These are phyloP conservation scores for Cydia strobilella DNA, from an alignment of 1,140 invertebrate genomes.

Conservation along the genomic window DNA sequence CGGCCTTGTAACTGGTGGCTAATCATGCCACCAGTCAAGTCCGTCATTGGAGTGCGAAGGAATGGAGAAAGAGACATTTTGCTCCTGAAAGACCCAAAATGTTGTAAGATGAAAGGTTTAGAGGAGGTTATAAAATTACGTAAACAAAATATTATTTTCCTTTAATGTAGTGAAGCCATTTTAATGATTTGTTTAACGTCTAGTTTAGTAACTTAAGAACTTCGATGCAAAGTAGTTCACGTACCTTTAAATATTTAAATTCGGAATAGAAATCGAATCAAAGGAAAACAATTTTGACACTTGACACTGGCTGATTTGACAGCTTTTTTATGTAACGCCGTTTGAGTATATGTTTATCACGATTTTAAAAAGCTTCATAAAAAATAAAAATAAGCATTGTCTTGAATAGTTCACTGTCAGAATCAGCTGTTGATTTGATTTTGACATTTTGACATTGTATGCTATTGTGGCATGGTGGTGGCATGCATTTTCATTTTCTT, in stretches of 20 bases:
- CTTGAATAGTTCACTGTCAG: constrained; percentile 3
- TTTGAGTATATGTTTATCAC: neutral
- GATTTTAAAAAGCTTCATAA: neutral
- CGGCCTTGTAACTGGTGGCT: constrained; percentile 82
- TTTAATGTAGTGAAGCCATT: neutral
- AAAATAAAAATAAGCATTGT: neutral
- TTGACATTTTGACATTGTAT: neutral
- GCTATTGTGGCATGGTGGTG: constrained; percentile 17
- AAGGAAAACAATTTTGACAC: constrained; percentile 23
- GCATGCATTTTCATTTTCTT: too few relatives aligned
- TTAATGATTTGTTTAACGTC: neutral
- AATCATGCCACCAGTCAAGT: constrained; percentile 82
- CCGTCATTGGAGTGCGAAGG: constrained; percentile 84
- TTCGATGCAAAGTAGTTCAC: neutral
- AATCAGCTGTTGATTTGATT: constrained; percentile 6
- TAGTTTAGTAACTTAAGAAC: neutral
- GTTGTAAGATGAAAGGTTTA: constrained; percentile 32
- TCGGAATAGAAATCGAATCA: neutral
- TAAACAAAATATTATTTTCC: constrained; percentile 56
- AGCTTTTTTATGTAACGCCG: constrained; percentile 1
- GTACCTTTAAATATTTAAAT: constrained; percentile 12
- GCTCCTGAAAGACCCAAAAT: constrained; percentile 43
- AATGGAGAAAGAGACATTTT: constrained; percentile 81
- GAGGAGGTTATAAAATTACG: constrained; percentile 66
- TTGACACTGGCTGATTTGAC: constrained; percentile 14